phyloP scores from a whole-genome alignment of 2,797 vertebrate species.

The Thamnophis elegans region DNA sequence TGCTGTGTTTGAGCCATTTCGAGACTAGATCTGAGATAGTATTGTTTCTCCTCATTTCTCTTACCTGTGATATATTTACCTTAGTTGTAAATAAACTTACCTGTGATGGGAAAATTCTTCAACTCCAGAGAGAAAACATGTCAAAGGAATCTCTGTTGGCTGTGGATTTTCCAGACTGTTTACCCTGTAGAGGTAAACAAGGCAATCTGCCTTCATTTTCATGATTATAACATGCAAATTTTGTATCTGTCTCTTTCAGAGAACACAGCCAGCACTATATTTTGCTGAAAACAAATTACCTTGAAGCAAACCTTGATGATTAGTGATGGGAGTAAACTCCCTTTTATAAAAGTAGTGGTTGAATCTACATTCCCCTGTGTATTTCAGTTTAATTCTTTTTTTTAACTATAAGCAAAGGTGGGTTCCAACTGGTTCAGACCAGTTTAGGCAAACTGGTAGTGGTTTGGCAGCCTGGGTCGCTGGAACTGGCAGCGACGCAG shows the following conservation, averaged over 20 bases:
- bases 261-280: neutral
- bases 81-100: neutral
- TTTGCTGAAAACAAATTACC: neutral
- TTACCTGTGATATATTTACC: neutral
- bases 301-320: neutral
- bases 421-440: too few relatives aligned
- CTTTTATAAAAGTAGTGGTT: neutral
- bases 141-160: neutral
- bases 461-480: too few relatives aligned
- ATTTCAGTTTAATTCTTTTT: neutral
- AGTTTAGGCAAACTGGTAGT: too few relatives aligned
- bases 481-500: too few relatives aligned
- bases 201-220: neutral
- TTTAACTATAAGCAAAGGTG: neutral
- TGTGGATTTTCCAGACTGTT: neutral
- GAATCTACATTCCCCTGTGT: neutral
- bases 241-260: neutral
- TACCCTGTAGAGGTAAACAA: neutral
- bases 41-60: neutral
- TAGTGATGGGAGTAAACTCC: neutral
- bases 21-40: neutral
- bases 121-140: neutral
- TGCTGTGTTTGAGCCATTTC: neutral
- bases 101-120: neutral
- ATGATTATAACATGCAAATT: neutral